phyloP scores from a whole-genome alignment of 2,888 invertebrate species.

The Calliscelio sp. region DNA sequence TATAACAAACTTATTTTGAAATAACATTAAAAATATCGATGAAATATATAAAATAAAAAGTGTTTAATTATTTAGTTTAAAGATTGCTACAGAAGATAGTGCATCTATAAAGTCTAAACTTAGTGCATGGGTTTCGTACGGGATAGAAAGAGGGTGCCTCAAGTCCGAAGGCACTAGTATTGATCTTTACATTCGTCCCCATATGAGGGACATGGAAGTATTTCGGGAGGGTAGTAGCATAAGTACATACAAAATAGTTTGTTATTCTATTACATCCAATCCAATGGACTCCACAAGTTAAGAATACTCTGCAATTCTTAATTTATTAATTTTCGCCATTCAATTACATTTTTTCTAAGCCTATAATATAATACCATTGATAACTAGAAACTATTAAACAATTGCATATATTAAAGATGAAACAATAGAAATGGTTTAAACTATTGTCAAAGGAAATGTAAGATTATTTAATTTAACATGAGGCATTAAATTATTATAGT shows the following conservation, averaged over 20 bases:
- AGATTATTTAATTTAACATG: too few relatives aligned
- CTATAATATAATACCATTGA: too few relatives aligned
- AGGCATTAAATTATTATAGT: constrained; percentile 2
- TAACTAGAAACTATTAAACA: too few relatives aligned
- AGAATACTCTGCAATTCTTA: constrained; percentile 6
- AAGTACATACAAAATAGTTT: constrained; percentile 86
- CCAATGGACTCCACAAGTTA: constrained; percentile 30
- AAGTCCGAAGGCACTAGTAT: constrained; percentile 85
- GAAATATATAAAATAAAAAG: too few relatives aligned
- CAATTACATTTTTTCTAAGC: too few relatives aligned
- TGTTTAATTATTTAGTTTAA: constrained; percentile 51
- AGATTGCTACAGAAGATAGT: constrained; percentile 81
- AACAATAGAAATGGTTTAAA: too few relatives aligned
- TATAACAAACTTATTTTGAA: too few relatives aligned
- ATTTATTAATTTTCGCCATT: background rate
- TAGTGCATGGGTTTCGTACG: constrained; percentile 81
- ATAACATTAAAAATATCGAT: too few relatives aligned
- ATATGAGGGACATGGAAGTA: constrained; percentile 79
- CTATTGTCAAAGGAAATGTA: too few relatives aligned
- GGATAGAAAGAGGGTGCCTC: constrained; percentile 80
- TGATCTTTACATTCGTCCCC: constrained; percentile 84
- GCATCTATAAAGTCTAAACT: constrained; percentile 85
- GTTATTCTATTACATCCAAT: constrained; percentile 60
- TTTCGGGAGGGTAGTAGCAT: constrained; percentile 84
- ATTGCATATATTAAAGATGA: too few relatives aligned